Evolutionary conservation across 2,888 invertebrate species (phyloP), one percentile per base, ranked within the genome.

Genomic region (Thalpophila matura): DNA sequence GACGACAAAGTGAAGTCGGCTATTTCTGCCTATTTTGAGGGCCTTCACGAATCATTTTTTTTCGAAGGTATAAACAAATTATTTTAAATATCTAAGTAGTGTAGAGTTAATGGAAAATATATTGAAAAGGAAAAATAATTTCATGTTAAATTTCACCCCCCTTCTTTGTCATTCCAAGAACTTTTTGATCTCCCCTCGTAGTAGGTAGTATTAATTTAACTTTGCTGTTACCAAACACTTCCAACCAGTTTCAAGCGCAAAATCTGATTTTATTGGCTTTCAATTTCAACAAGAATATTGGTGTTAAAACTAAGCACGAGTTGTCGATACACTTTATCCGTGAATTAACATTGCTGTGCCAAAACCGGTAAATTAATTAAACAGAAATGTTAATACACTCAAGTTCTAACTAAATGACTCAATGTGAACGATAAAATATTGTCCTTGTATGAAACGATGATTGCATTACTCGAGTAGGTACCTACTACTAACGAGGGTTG

Each of bases 151-250:
- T n/a, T n/a, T n/a, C n/a, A n/a, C n/a, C n/a, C n/a, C n/a, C n/a
- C n/a, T n/a, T n/a, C n/a, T n/a, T n/a, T n/a, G n/a, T n/a, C n/a
- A n/a, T n/a, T n/a, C n/a, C n/a, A n/a, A n/a, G n/a, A n/a, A n/a
- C n/a, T n/a, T n/a, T n/a, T n/a, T n/a, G n/a, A n/a, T n/a, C n/a
- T n/a, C n/a, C n/a, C n/a, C n/a, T n/a, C n/a, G n/a, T n/a, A n/a
- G n/a, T n/a, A n/a, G n/a, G n/a, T 29, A 31, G n/a, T 27, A 33
- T 26, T 47, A 42, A 67, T 61, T 67, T 38, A 65, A 58, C 35
- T 43, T 37, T 29, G 46, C 49, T 73, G 46, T 53, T 73, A 37
- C 40, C 49, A 53, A 72, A 54, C 35, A 53, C 51, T 47, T 65
- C 5, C 47, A n/a, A 58, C 35, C 10, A 50, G 40, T 65, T 45